These are phyloP conservation scores for Acridotheres tristis DNA, from an alignment of 2,797 vertebrate genomes.

Conservation along the genomic window DNA sequence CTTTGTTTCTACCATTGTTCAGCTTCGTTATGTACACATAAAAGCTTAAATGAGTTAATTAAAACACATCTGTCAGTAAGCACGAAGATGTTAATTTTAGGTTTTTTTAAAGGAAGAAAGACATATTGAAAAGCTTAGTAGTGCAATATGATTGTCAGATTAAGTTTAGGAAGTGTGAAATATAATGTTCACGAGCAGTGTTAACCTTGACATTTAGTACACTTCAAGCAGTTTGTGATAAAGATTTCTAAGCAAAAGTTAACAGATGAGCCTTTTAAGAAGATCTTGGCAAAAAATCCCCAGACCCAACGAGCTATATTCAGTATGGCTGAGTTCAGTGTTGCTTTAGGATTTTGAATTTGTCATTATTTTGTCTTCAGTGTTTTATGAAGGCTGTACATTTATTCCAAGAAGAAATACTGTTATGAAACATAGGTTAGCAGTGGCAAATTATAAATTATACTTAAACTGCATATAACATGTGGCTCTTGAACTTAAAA, in stretches of 20 bases:
- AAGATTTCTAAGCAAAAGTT: slow-evolving; percentile 3
- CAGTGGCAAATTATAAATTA: background rate
- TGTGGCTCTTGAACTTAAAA: background rate
- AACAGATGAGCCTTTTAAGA: background rate
- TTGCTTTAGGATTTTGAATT: background rate
- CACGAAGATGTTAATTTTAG: background rate
- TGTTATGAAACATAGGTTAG: background rate
- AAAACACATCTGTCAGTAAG: background rate
- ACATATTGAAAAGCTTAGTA: background rate
- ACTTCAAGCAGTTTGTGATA: background rate
- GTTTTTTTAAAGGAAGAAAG: background rate
- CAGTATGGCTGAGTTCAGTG: background rate
- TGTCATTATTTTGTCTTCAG: background rate
- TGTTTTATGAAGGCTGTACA: background rate
- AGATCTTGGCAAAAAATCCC: background rate
- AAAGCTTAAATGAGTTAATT: background rate
- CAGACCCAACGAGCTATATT: rapidly evolving
- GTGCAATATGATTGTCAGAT: background rate
- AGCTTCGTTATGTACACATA: background rate
- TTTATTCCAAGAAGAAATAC: background rate
- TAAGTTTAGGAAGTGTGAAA: background rate
- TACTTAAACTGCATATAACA: background rate
- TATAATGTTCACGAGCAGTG: background rate
- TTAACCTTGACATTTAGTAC: background rate
- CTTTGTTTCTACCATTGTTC: background rate